Conservation (phyloP, 1,140 invertebrate species). For the Ladona fulva region DNA sequence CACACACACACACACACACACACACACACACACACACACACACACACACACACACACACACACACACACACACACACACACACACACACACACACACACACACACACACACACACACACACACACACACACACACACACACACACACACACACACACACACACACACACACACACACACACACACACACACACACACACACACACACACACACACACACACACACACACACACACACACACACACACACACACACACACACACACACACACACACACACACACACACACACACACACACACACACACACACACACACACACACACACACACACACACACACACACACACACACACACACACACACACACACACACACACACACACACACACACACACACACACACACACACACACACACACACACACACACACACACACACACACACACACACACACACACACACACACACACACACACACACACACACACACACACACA, state of each 20-base stretch:
- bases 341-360: slow-evolving; percentile 25
- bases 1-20: not conserved
- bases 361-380: slow-evolving; percentile 25
- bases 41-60: not conserved
- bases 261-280: slow-evolving; percentile 25
- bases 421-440: slow-evolving; percentile 27
- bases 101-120: not conserved
- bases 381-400: slow-evolving; percentile 26
- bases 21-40: not conserved
- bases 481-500: slow-evolving; percentile 24
- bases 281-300: slow-evolving; percentile 26
- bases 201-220: slow-evolving; percentile 21
- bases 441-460: slow-evolving; percentile 24
- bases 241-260: slow-evolving; percentile 25
- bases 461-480: slow-evolving; percentile 26
- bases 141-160: not conserved
- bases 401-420: slow-evolving; percentile 24
- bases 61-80: not conserved
- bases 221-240: slow-evolving; percentile 26
- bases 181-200: not conserved
- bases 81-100: not conserved
- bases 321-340: slow-evolving; percentile 25
- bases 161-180: not conserved
- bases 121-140: not conserved
- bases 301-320: slow-evolving; percentile 25